Evolutionary conservation across 2,888 invertebrate species (phyloP).

Genomic region (Digitonthophagus gazella): DNA sequence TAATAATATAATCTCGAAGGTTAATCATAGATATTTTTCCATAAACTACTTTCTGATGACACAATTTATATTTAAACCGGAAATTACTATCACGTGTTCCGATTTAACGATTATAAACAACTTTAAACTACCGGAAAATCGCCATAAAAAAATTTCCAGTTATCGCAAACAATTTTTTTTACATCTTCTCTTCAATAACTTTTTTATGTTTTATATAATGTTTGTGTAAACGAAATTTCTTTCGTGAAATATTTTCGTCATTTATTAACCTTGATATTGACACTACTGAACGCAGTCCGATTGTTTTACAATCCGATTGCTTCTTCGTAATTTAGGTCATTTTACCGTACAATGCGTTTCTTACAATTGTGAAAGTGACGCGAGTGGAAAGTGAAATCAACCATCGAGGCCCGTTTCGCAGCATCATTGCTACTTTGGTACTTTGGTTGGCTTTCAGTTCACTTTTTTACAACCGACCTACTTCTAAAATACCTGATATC

Average conservation of each 20-base stretch:
- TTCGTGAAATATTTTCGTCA: background rate
- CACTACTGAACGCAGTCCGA: background rate
- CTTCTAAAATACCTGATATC: no score
- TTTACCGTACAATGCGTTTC: background rate
- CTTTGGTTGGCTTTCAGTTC: no score
- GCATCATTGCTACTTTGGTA: no score
- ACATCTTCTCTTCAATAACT: no score
- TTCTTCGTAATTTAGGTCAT: background rate
- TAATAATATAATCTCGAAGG: no score
- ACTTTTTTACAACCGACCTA: no score
- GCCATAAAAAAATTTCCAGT: no score
- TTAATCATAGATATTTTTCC: no score
- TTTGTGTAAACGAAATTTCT: background rate
- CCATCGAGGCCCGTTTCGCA: no score
- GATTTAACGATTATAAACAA: background rate
- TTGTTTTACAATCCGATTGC: background rate
- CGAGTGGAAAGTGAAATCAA: background rate
- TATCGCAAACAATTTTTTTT: no score
- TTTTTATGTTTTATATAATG: no score
- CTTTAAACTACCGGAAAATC: background rate
- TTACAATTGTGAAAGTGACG: background rate
- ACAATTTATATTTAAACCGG: background rate
- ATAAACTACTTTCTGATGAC: no score
- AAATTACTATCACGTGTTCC: background rate
- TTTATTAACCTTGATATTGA: background rate